phyloP scores from a whole-genome alignment of 2,797 vertebrate species.

The Chaenodraco wilsoni region DNA sequence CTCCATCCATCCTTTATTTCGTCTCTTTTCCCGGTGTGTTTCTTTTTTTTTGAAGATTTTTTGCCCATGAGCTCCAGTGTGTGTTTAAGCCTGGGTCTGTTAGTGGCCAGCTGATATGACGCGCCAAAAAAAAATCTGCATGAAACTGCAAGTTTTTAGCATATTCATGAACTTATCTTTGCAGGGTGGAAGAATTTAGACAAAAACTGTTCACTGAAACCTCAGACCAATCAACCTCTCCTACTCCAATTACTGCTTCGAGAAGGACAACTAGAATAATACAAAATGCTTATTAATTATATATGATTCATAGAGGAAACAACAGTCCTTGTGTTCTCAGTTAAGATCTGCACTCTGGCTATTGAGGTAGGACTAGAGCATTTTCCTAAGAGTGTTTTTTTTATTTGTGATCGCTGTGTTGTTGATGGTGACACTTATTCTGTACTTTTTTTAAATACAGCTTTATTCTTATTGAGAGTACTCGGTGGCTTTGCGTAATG shows the following conservation, averaged over 20 bases:
- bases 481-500: too few relatives aligned
- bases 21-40: neutral
- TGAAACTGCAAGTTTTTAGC: neutral
- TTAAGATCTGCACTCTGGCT: neutral
- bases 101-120: conserved; percentile 20
- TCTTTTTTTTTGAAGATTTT: neutral
- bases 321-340: neutral
- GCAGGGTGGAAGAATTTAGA: conserved; percentile 6
- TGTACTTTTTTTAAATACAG: neutral
- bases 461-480: too few relatives aligned
- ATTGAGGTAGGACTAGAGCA: neutral
- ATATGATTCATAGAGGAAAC: neutral
- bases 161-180: conserved; percentile 6
- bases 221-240: neutral
- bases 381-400: neutral
- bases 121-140: neutral
- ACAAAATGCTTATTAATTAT: neutral
- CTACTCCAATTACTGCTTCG: neutral
- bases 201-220: neutral
- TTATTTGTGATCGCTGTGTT: neutral
- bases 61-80: neutral
- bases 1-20: conserved; percentile 21
- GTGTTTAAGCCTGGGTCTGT: conserved; percentile 3
- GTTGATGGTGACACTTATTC: conserved; percentile 15
- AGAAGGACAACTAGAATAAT: neutral